A percentile compares a stretch with the other conserved stretches of the same genome.
Conservation (phyloP, 1,140 invertebrate genomes). For the Elysia chlorotica region DNA sequence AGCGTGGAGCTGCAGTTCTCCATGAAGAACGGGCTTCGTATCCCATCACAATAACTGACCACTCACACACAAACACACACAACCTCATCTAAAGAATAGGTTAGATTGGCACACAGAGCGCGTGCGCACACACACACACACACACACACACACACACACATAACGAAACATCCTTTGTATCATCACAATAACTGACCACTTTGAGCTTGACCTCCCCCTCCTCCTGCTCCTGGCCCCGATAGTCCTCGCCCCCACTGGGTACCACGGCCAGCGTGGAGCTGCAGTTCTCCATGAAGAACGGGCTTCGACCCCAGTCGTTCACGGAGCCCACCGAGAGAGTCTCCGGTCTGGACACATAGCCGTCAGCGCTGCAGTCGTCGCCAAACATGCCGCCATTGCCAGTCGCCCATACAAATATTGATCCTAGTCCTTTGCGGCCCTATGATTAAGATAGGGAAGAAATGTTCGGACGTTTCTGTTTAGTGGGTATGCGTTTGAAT, state of each 20-base stretch:
- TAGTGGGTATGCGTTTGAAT: no score
- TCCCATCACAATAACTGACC: no score
- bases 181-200: no score
- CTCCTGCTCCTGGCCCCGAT: constrained; percentile 19
- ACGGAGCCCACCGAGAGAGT: constrained; percentile 61
- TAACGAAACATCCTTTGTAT: no score
- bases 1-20: constrained; percentile 62
- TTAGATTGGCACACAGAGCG: no score
- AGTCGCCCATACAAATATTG: constrained; percentile 64
- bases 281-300: constrained; percentile 63
- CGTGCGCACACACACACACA: no score
- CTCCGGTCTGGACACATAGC: constrained; percentile 62
- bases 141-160: no score
- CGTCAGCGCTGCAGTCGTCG: constrained; percentile 64
- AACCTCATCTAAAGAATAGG: no score
- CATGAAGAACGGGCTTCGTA: constrained; percentile 58
- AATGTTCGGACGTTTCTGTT: no score
- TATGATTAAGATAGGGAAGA: constrained; percentile 26
- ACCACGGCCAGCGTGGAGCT: constrained; percentile 61
- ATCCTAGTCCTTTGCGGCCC: constrained; percentile 61
- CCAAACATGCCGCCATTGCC: constrained; percentile 63
- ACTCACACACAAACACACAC: no score
- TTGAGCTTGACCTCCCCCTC: constrained; percentile 40
- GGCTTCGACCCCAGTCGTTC: constrained; percentile 48
- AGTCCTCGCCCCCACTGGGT: constrained; percentile 55